These are phyloP conservation scores for Plebejus anna DNA, from an alignment of 2,888 invertebrate species.

Conservation along the genomic window DNA sequence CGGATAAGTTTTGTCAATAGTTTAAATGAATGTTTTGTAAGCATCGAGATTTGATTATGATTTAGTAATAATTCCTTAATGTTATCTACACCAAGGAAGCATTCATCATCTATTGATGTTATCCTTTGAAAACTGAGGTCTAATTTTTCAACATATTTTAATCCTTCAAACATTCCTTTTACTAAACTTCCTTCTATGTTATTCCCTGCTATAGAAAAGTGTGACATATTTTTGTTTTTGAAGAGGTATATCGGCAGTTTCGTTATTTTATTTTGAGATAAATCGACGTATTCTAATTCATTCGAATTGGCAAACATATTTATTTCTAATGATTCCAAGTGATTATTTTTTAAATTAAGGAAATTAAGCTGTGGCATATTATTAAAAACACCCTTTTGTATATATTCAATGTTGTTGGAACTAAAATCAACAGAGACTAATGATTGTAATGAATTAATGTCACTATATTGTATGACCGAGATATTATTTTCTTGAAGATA, in stretches of 20 bases:
- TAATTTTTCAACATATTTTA: conserved; percentile 44
- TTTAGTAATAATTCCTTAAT: conserved; percentile 48
- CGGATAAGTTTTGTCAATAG: conserved; percentile 43
- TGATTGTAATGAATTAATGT: conserved; percentile 33
- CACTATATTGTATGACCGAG: conserved; percentile 41
- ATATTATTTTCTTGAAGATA: conserved; percentile 52
- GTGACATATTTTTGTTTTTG: conserved; percentile 46
- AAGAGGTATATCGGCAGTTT: conserved; percentile 50
- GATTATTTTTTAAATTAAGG: conserved; percentile 19
- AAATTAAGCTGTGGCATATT: conserved; percentile 1
- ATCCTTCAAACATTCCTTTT: conserved; percentile 56
- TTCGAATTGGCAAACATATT: conserved; percentile 34
- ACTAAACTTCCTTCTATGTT: conserved; percentile 48
- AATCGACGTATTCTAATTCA: conserved; percentile 44
- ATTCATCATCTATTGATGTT: conserved; percentile 50
- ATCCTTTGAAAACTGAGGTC: conserved; percentile 53
- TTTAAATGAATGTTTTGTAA: conserved; percentile 50
- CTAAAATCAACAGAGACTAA: conserved; percentile 44
- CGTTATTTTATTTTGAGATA: conserved; percentile 53
- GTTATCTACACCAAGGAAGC: conserved; percentile 50
- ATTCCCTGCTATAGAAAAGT: conserved; percentile 50
- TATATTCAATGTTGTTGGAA: conserved; percentile 46
- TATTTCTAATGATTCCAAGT: not conserved
- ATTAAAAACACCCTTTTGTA: conserved; percentile 38
- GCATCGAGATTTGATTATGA: conserved; percentile 48